Conservation (phyloP, 2,888 invertebrate species). For the Mongoloraphidia duomilia region DNA sequence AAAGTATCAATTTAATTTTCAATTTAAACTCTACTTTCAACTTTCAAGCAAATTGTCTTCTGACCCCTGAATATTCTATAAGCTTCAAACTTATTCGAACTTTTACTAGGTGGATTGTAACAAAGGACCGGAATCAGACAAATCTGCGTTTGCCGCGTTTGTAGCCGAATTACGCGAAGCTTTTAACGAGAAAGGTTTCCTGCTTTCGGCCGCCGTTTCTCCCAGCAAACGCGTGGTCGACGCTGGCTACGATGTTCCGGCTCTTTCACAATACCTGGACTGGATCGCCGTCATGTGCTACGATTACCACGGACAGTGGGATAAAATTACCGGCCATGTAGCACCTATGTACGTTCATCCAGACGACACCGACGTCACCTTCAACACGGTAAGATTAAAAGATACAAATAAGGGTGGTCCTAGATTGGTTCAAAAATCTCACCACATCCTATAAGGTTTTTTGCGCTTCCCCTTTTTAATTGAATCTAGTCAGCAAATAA, state of each 20-base stretch:
- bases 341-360: slow-evolving; percentile 73
- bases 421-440: neutral
- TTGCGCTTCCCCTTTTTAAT: neutral
- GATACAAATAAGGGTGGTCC: neutral
- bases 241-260: slow-evolving; percentile 69
- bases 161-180: slow-evolving; percentile 58
- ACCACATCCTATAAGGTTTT: neutral
- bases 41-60: neutral
- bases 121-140: slow-evolving; percentile 69
- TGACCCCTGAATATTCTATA: neutral
- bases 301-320: slow-evolving; percentile 87
- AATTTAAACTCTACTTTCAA: no score
- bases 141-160: slow-evolving; percentile 58
- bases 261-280: slow-evolving; percentile 61
- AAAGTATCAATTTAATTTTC: no score
- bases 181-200: slow-evolving; percentile 53
- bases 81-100: neutral
- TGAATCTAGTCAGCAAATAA: neutral
- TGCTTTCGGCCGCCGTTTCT: slow-evolving; percentile 73
- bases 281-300: slow-evolving; percentile 89
- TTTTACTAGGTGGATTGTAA: slow-evolving; percentile 56
- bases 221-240: slow-evolving; percentile 73
- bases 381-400: slow-evolving; percentile 50
- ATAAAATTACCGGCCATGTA: slow-evolving; percentile 78
- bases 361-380: slow-evolving; percentile 55